Conservation (phyloP, 2,113 vertebrate genomes). For the Picathartes gymnocephalus region DNA sequence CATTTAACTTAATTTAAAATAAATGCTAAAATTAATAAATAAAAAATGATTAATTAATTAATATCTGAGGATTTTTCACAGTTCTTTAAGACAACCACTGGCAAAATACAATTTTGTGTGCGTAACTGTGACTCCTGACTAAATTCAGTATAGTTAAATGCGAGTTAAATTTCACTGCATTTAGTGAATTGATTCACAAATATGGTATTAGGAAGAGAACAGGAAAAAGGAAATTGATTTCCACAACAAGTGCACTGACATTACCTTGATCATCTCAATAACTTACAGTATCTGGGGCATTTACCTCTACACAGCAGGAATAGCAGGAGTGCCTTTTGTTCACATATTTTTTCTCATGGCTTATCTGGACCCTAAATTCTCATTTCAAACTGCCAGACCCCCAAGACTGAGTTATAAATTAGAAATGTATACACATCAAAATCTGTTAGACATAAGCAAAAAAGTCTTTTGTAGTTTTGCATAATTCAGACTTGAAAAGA, state of each 20-base stretch:
- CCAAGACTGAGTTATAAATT: background rate
- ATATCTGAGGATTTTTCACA: background rate
- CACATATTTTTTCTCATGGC: background rate
- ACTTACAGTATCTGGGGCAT: background rate
- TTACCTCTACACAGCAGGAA: background rate
- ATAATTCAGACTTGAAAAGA: background rate
- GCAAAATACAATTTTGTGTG: background rate
- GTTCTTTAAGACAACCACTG: background rate
- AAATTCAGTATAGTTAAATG: background rate
- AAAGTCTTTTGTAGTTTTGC: background rate
- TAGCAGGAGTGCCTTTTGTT: background rate
- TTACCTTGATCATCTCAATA: background rate
- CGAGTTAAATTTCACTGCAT: background rate
- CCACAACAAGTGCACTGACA: background rate
- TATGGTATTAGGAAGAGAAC: background rate
- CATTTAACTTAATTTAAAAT: background rate
- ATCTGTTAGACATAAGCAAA: background rate
- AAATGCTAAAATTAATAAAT: background rate
- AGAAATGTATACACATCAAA: background rate
- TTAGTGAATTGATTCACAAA: conserved; percentile 6
- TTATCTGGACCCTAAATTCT: background rate
- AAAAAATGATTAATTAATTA: background rate
- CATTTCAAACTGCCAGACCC: background rate
- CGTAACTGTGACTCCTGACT: background rate
- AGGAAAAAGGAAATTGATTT: conserved; percentile 16